Base-by-base conservation (phyloP, 2,888 invertebrate genomes). In the Lacanobia wlatinum region DNA sequence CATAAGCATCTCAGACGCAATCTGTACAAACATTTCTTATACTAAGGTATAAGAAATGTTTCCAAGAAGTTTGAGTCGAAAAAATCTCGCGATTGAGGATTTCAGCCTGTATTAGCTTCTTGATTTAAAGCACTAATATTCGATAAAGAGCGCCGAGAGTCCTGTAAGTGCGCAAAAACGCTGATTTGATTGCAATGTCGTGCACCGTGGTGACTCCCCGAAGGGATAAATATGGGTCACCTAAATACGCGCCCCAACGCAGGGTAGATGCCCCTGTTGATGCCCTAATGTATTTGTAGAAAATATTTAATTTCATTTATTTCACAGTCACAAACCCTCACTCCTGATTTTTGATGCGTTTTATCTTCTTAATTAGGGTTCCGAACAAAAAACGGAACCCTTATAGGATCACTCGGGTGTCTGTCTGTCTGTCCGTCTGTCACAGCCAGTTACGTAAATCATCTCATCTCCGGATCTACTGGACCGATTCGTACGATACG, bases 171-270 rank as follows among this genome's bases (percentile, higher is more conserved):
- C 85, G 87, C 88, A 88, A 83, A 89, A 90, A 87, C 84, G 82
- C 80, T 87, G 88, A 91, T 93, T 91, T 93, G 92, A 93, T 93
- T 94, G 95, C 94, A 94, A 87, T 90, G 88, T 89, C 91, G 90
- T 93, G 94, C 93, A 93, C 83, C 85, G 76, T 82, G 63, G 78
- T 73, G 83, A n/a, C 82, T 89, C 89, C 92, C 89, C 84, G 84
- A 86, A 92, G 94, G 92, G 91, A 84, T 83, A 87, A 76, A 95
- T 92, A 80, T 94, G 90, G 95, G 95, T 95, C 93, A 95, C 94
- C 94, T 92, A 91, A 90, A 93, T 94, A 91, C 80, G 84, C 83
- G 84, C 91, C 92, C 92, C 89, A 87, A 81, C 64, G 46, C 67
- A 82, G 84, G 92, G 92, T 87, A 70, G 77, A 65, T 6, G 71